These are phyloP conservation scores for Enteromius paludinosus DNA, from an alignment of 2,797 vertebrate species.

Conservation along the genomic window DNA sequence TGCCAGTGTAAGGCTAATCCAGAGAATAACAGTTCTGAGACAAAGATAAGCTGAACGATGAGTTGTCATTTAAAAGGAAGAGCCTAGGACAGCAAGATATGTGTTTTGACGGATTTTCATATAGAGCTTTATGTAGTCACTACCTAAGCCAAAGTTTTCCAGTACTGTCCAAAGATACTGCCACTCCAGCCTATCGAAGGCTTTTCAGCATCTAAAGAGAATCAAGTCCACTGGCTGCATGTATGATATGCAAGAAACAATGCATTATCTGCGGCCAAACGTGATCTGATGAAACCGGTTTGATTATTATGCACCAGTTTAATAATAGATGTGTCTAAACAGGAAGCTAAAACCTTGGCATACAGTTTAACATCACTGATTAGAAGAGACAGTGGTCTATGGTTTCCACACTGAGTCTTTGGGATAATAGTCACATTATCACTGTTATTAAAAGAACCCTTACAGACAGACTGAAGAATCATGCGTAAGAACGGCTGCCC, in stretches of 20 bases:
- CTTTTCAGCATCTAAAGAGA: too few species aligned
- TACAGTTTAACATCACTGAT: conserved; percentile 1
- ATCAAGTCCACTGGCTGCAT: too few species aligned
- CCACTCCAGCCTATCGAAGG: too few species aligned
- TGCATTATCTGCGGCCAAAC: not conserved
- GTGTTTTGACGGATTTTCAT: too few species aligned
- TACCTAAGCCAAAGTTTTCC: too few species aligned
- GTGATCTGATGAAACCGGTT: not conserved
- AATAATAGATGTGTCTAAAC: not conserved
- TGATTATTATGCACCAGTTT: not conserved
- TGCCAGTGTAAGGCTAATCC: too few species aligned
- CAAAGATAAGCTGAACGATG: too few species aligned
- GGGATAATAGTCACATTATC: not conserved
- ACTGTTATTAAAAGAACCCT: not conserved
- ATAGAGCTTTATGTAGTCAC: too few species aligned
- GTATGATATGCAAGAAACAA: not conserved
- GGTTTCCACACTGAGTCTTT: conserved; percentile 22
- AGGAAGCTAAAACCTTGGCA: not conserved
- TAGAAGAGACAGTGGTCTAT: not conserved
- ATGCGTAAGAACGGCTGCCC: not conserved
- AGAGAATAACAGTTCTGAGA: too few species aligned
- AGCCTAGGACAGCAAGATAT: too few species aligned
- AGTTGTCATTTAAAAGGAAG: too few species aligned
- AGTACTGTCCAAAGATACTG: too few species aligned
- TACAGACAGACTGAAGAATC: not conserved